Base-by-base conservation (phyloP, 2,888 invertebrate genomes). In the Reticulitermes lucifugus region DNA sequence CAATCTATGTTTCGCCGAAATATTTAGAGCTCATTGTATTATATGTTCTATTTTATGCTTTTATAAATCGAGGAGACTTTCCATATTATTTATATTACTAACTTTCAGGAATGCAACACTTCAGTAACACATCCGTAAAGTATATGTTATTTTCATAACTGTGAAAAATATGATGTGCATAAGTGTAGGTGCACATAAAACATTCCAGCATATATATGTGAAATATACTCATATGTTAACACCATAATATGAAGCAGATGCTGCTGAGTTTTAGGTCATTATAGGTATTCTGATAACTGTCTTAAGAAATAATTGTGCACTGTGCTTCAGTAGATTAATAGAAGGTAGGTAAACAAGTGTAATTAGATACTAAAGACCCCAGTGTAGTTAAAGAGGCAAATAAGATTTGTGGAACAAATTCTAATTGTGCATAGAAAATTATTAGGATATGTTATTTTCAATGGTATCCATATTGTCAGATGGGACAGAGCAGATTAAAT, bases 331-430 rank as follows among this genome's bases (percentile, higher is more conserved):
- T 79, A 79, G 18, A 22, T 1, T 10, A 46, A 25, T 81, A 81
- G 65, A 81, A 81, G 81, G 81, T 81, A 81, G 81, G 81, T 81
- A 41, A 46, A 41, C 41, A 73, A 3, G n/a, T 77, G 77, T 43
- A 7, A 73, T 73, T 73, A 73, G 41, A 51, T 77, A 10, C n/a
- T 46, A 21, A 21, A 46, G 43, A 77, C n/a, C n/a, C 71, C 22
- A 77, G n/a, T 46, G 77, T 77, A 77, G 51, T 77, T 77, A n/a
- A n/a, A 46, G 46, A 77, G 1, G 46, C 5, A 21, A 77, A 46
- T n/a, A 73, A 4, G 14, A 35, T 6, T 41, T 29, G 41, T 65
- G 21, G 41, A 73, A 46, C 25, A n/a, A 46, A 77, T 77, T 21
- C 21, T 73, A 77, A n/a, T 77, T 77, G 77, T 51, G 18, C 43